phyloP scores from a whole-genome alignment of 2,888 invertebrate species.

The Therioaphis trifolii region DNA sequence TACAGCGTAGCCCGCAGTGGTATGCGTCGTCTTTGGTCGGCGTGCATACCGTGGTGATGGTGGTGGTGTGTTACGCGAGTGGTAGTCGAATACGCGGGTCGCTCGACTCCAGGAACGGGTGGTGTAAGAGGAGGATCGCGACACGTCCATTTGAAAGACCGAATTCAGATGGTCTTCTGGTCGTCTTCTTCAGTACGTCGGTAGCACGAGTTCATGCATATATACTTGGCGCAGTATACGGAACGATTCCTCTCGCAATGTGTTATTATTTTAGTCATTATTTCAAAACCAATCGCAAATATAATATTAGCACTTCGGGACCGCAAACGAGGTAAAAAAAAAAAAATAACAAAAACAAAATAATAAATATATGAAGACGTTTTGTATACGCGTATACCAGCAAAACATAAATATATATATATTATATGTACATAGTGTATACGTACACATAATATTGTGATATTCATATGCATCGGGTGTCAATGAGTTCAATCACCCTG shows the following conservation, averaged over 20 bases:
- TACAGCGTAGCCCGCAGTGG: too few relatives aligned
- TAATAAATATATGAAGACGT: neutral
- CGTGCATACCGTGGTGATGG: too few relatives aligned
- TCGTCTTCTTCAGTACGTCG: too few relatives aligned
- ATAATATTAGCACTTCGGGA: neutral
- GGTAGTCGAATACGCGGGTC: too few relatives aligned
- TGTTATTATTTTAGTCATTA: conserved; percentile 22
- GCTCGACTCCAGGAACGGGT: too few relatives aligned
- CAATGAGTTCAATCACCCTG: conserved; percentile 6
- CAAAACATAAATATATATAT: neutral
- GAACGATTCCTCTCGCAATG: neutral
- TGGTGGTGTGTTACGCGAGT: too few relatives aligned
- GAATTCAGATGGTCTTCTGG: too few relatives aligned
- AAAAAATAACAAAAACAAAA: neutral
- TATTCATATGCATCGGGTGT: neutral
- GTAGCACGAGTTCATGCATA: neutral
- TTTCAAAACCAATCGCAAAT: neutral
- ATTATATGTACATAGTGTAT: neutral
- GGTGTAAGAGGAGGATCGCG: too few relatives aligned
- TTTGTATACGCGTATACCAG: neutral
- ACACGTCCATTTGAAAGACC: too few relatives aligned
- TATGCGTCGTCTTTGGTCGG: too few relatives aligned
- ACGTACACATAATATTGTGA: neutral
- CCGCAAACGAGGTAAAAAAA: neutral
- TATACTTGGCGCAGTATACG: neutral